Conservation (phyloP, 2,797 vertebrate genomes). For the Podargus strigoides region DNA sequence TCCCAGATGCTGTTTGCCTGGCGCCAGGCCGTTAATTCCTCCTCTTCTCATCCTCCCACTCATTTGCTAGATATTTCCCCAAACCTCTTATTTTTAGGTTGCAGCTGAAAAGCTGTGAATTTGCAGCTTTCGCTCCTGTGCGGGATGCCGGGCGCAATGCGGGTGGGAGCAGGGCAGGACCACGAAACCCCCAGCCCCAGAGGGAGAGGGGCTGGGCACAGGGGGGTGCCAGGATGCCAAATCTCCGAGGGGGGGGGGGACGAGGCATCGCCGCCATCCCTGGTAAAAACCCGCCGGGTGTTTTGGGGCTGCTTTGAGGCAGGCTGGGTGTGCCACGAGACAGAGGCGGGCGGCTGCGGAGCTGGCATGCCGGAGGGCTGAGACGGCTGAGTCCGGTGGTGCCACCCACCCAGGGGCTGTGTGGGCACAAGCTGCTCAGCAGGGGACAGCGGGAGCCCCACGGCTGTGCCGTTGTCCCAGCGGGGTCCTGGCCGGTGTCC, state of each 20-base stretch:
- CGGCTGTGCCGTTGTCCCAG: fast-evolving
- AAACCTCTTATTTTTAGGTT: conserved; percentile 77
- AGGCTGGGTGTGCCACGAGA: not conserved
- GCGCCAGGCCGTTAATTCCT: conserved; percentile 62
- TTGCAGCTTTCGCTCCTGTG: conserved; percentile 66
- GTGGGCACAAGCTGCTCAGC: not conserved
- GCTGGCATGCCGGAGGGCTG: not conserved
- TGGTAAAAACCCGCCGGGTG: not conserved
- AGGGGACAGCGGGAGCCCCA: not conserved
- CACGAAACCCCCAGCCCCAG: not conserved
- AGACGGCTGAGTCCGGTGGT: fast-evolving
- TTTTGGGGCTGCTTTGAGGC: not conserved
- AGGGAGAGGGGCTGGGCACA: not conserved
- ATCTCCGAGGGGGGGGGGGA: not conserved
- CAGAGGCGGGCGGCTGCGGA: not conserved
- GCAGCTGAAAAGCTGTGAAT: conserved; percentile 75
- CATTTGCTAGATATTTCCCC: conserved; percentile 71
- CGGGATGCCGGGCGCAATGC: not conserved
- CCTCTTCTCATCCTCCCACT: conserved; percentile 66
- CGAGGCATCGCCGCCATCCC: not conserved
- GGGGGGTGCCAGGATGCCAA: not conserved
- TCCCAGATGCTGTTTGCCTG: conserved; percentile 35
- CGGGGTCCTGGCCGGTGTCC: too few relatives aligned
- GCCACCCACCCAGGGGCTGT: not conserved
- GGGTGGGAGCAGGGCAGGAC: not conserved